Base-by-base conservation (phyloP, 2,888 invertebrate species). In the Brachypalpus laphriformis region DNA sequence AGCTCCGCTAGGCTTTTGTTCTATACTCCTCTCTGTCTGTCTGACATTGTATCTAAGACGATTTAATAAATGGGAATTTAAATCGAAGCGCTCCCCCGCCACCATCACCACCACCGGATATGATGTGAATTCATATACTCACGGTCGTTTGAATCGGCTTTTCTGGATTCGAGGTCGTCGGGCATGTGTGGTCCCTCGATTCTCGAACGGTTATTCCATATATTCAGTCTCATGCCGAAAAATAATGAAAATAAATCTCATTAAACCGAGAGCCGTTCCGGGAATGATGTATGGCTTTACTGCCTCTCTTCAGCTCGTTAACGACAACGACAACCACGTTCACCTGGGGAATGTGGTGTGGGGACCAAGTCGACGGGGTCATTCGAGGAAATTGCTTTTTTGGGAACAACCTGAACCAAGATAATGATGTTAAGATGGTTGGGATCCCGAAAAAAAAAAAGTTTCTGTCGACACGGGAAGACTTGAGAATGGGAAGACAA, bases 191-290 rank as follows among this genome's bases (percentile, higher is more conserved):
- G 65, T 37, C 65, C 14, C 14, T 34, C 20, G n/a, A 22, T n/a
- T 59, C 25, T 14, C 7, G n/a, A 25, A 16, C 65, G 28, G 49
- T 49, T 65, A 49, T 22, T 37, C 34, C 9, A 45, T 22, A 31
- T 20, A 8, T 28, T 49, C 34, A 31, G 31, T 16, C 40, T 25
- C 31, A 16, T 20, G 20, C 34, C 34, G 57, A 37, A 49, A 34
- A 49, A 20, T 65, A 49, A 40, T 49, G 59, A 47, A 65, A 75
- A 75, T 40, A 76, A 68, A 76, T 76, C 76, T 51, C 66, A 76
- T 76, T 76, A 68, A 68, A 59, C 8, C 57, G 40, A 49, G 49
- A 49, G 40, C 57, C 49, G 18, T 76, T 68, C 57, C 14, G 18
- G 49, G 76, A 76, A 76, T 49, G 66, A 68, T 59, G 31, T 51